Evolutionary conservation across 2,113 vertebrate genomes (phyloP), one percentile per base, ranked within the genome.

Genomic region (Rynchops niger): DNA sequence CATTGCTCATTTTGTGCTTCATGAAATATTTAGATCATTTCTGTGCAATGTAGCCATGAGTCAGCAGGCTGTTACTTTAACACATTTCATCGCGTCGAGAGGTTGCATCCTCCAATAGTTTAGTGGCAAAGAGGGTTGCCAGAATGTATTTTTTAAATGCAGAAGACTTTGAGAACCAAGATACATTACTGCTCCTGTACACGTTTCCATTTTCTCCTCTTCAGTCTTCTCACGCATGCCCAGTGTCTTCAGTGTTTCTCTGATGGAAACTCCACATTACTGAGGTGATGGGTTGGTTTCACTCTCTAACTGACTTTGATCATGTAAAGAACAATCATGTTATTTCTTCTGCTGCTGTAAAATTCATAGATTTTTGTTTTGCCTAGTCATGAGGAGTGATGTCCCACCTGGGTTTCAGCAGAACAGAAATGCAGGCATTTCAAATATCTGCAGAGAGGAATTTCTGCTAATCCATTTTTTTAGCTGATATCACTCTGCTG

Each of bases 21-120:
- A 93, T 97, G 81, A 95, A 97, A 97, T 97, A 98, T 97, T 97
- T 93, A 96, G 82, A 95, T 81, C 49, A 34, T 56, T 73, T 85
- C 18, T 5, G 50, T 82, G 49, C 7, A 42, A 62, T 62, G 86
- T 30, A 96, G 66, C 89, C 55, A 29, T 96, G 95, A 96, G 87
- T 98, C 95, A 97, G 89, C 92, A 95, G 59, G 72, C 70, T 95
- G 40, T 36, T 93, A 66, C 72, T 91, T 97, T 69, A 79, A 82
- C 70, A 85, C 66, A 82, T 83, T 85, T 90, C 16, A 85, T 52
- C 5, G 4, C 1, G 0, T 58, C 4, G 11, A 90, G 82, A 47
- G 21, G 43, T 82, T 72, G 40, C 40, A 69, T 59, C 26, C n/a
- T 85, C 62, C 67, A 52, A 83, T 7, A 74, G 21, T 40, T 91